Conservation (phyloP, 2,113 vertebrate species). For the Saguinus midas region DNA sequence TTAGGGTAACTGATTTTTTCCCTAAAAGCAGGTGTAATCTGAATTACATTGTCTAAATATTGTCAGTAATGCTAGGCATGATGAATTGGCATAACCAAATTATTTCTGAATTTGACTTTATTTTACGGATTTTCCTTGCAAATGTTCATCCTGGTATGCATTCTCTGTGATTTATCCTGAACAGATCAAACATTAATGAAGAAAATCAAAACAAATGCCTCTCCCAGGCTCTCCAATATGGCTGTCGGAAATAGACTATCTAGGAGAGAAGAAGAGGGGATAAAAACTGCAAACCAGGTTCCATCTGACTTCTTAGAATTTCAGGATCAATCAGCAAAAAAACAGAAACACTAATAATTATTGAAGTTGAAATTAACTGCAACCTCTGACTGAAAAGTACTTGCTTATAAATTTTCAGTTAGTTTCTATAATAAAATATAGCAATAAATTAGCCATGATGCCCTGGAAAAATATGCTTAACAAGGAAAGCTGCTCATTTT, state of each 20-base stretch:
- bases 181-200: slow-evolving; percentile 80
- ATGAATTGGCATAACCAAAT: slow-evolving; percentile 68
- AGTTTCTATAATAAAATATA: slow-evolving; percentile 76
- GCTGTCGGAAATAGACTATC: slow-evolving; percentile 53
- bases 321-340: slow-evolving; percentile 74
- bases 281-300: slow-evolving; percentile 54
- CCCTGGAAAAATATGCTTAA: slow-evolving; percentile 61
- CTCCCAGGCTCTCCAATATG: slow-evolving; percentile 50
- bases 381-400: slow-evolving; percentile 70
- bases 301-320: slow-evolving; percentile 54
- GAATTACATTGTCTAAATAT: slow-evolving; percentile 67
- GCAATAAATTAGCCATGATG: slow-evolving; percentile 59
- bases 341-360: slow-evolving; percentile 78
- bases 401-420: slow-evolving; percentile 74
- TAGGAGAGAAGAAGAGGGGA: slow-evolving; percentile 53
- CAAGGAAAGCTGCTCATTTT: not conserved
- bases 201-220: slow-evolving; percentile 81
- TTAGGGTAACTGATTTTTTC: slow-evolving; percentile 61
- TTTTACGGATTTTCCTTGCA: slow-evolving; percentile 58
- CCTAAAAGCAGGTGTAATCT: slow-evolving; percentile 74
- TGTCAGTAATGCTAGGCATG: slow-evolving; percentile 62
- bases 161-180: slow-evolving; percentile 75
- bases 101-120: slow-evolving; percentile 64
- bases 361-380: slow-evolving; percentile 77
- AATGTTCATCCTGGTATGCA: slow-evolving; percentile 57